A percentile compares a stretch with the other conserved stretches of the same genome.
Conservation (phyloP, 2,113 vertebrate genomes). For the Scopus umbretta region DNA sequence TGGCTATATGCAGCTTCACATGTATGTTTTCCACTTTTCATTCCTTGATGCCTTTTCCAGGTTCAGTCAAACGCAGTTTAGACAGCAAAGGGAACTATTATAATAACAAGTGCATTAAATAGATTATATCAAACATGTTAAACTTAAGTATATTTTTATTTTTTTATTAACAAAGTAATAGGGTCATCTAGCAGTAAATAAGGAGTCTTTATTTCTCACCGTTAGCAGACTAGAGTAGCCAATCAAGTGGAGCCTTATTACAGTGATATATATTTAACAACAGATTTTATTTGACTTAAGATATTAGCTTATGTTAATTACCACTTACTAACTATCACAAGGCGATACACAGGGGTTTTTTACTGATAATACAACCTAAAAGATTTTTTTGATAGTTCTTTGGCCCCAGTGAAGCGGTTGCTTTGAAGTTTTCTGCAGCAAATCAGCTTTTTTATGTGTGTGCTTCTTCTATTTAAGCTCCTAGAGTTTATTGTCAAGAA, state of each 20-base stretch:
- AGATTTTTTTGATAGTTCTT: neutral
- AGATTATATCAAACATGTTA: neutral
- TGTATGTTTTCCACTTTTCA: neutral
- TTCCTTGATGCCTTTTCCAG: neutral
- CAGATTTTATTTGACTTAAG: neutral
- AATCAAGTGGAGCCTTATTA: neutral
- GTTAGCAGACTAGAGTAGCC: neutral
- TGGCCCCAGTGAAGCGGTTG: neutral
- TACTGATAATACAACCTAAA: neutral
- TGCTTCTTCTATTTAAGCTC: neutral
- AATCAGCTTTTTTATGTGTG: neutral
- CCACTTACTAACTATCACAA: neutral
- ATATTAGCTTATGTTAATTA: neutral
- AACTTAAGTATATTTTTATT: neutral
- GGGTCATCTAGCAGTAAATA: neutral
- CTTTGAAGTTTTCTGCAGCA: neutral
- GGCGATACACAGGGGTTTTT: neutral
- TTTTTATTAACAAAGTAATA: neutral
- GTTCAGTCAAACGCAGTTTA: neutral
- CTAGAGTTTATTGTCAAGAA: neutral
- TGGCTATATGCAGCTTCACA: neutral
- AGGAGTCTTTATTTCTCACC: neutral
- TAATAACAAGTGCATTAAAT: neutral
- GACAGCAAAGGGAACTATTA: neutral
- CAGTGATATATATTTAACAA: neutral